Evolutionary conservation across 1,140 invertebrate species (phyloP), one percentile per base, ranked within the genome.

Genomic region (Trichonephila clavata): DNA sequence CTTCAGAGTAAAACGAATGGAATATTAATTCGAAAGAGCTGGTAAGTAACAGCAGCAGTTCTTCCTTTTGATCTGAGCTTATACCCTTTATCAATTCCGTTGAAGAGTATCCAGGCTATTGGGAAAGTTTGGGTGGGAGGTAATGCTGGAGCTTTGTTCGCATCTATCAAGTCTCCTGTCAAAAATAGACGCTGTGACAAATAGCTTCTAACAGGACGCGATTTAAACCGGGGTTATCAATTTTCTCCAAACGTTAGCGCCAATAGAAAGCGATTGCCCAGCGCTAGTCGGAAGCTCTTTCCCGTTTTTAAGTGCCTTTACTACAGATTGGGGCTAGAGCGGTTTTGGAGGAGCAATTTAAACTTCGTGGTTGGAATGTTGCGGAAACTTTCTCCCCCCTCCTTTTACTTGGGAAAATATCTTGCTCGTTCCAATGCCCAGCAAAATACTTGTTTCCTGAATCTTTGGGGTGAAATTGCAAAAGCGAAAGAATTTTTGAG

Each of bases 211-310:
- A 90, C 39, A 39, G 32, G 87, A 90, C 57, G 77, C 89, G 89
- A 90, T 90, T 90, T 90, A 83, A 90, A 90, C 24, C 13, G 71
- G 57, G 68, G 89, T 81, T 81, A 90, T 90, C 89, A 90, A 90
- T 90, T 90, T 77, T 81, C 89, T 71, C 71, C 57, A 32, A 71
- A 59, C 71, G 71, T 63, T 80, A 57, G 20, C 24, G 71, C 50
- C 86, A 60, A 87, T 87, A 24, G 86, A 59, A 87, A 87, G 86
- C 60, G 57, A 84, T 84, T 84, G 81, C 81, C 14, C 43, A 84
- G 57, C 81, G 24, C 21, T 84, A 21, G 43, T 21, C 21, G 81
- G 81, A 77, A 87, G 50, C n/a, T 32, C 18, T 87, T 84, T 59
- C 50, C 27, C 83, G 43, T 59, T 59, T 39, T 57, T 63, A 63